phyloP scores from a whole-genome alignment of 23 tunicate genomes.

The Oikopleura dioica region DNA sequence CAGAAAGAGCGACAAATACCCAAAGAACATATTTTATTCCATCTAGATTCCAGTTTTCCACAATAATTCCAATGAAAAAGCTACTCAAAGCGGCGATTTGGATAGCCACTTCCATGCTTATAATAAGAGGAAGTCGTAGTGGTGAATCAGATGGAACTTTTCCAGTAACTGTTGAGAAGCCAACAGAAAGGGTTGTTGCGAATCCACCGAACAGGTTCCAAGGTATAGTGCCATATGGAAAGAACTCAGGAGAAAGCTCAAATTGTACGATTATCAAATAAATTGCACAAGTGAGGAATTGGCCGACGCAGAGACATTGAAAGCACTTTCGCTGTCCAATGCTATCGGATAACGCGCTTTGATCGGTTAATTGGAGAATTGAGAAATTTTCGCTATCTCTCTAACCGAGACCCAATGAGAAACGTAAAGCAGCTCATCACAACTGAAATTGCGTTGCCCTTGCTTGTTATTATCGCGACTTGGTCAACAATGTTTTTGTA shows the following conservation, averaged over 20 bases:
- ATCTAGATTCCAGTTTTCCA: no score
- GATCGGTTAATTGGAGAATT: no score
- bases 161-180: not conserved
- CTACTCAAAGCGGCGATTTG: not conserved
- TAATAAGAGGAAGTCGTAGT: not conserved
- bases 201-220: not conserved
- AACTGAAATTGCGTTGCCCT: no score
- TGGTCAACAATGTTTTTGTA: no score
- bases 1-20: no score
- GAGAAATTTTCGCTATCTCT: no score
- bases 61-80: no score
- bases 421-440: no score
- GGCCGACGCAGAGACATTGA: not conserved
- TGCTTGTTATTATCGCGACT: no score
- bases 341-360: not conserved
- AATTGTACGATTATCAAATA: not conserved
- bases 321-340: not conserved
- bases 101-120: not conserved
- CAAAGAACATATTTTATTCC: no score
- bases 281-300: not conserved
- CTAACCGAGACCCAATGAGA: no score
- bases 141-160: not conserved
- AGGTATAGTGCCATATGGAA: not conserved
- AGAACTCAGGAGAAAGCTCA: not conserved
- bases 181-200: not conserved